Evolutionary conservation across 2,888 invertebrate species (phyloP), one percentile per base, ranked within the genome.

Genomic region (Andrena praecox): DNA sequence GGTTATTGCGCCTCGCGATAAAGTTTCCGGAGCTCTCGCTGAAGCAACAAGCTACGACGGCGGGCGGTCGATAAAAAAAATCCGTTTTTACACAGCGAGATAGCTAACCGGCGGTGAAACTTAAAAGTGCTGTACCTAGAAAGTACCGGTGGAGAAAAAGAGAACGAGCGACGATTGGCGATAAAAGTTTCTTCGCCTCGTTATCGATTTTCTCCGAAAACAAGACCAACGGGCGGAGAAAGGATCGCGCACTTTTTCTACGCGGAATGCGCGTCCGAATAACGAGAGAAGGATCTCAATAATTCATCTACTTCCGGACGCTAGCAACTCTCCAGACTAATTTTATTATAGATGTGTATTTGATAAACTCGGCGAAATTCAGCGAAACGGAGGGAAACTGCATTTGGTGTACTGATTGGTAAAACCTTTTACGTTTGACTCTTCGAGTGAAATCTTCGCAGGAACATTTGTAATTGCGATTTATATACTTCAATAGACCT

Each of bases 171-270:
- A 31, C 27, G 33, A 48, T 1, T 20, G 35, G 20, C 59, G 59
- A 67, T 60, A 66, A 74, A 75, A 66, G 48, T 67, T 76, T 69
- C 42, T 69, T 69, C 56, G 5, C 24, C 10, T 3, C 24, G 31
- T 69, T 52, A 67, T 60, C 50, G 35, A 59, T 76, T 52, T 52
- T 77, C 59, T 12, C 33, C 10, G 59, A 76, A 77, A 67, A 29
- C 50, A 10, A 50, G 35, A 10, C 12, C 42, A 42, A 42, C 52
- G 52, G n/a, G 16, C 7, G n/a, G 8, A 2, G 12, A 42, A n/a
- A 20, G 29, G 24, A n/a, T n/a, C 24, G 12, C 12, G 60, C 31
- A 20, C 8, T 29, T 31, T 29, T 35, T 72, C 33, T 42, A 33
- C 7, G n/a, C 10, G 33, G 20, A 52, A 48, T 10, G 27, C 12